phyloP scores from a whole-genome alignment of 2,888 invertebrate species.

The Erynnis tages region DNA sequence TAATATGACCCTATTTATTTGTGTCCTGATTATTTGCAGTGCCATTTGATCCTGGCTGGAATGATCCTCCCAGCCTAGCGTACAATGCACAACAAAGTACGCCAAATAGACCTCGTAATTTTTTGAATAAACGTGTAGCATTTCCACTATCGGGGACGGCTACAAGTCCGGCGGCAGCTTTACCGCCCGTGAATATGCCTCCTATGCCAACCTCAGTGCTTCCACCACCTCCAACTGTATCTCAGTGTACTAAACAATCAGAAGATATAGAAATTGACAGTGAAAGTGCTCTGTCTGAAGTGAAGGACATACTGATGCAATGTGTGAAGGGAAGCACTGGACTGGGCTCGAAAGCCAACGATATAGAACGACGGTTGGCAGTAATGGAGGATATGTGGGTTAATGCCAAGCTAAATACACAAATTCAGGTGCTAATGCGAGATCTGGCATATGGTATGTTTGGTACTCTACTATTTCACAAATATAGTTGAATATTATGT shows the following conservation, averaged over 20 bases:
- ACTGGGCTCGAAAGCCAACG: slow-evolving; percentile 68
- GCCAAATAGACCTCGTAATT: slow-evolving; percentile 66
- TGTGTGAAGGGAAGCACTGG: slow-evolving; percentile 62
- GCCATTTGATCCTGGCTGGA: slow-evolving; percentile 80
- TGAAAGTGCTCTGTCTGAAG: slow-evolving; percentile 55
- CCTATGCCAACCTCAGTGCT: slow-evolving; percentile 48
- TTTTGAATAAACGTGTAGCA: slow-evolving; percentile 79
- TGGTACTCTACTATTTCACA: no score
- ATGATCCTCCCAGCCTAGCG: slow-evolving; percentile 78
- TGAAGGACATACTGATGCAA: slow-evolving; percentile 54
- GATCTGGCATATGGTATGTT: slow-evolving; percentile 78
- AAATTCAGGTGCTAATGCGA: slow-evolving; percentile 71
- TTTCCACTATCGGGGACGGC: slow-evolving; percentile 63
- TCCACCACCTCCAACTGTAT: slow-evolving; percentile 27
- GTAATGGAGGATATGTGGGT: slow-evolving; percentile 82
- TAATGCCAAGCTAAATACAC: slow-evolving; percentile 74
- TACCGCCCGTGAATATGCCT: slow-evolving; percentile 47
- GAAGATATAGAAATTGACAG: slow-evolving; percentile 46
- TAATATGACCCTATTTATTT: no score
- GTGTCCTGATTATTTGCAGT: slow-evolving; percentile 45
- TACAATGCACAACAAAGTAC: slow-evolving; percentile 64
- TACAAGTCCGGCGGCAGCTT: slow-evolving; percentile 37
- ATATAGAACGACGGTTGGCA: slow-evolving; percentile 77
- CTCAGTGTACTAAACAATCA: slow-evolving; percentile 27
- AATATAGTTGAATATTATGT: no score